Percentiles rank a stretch among this genome's conserved stretches.
phyloP scores from a whole-genome alignment of 2,888 invertebrate genomes.

The Rapana venosa region DNA sequence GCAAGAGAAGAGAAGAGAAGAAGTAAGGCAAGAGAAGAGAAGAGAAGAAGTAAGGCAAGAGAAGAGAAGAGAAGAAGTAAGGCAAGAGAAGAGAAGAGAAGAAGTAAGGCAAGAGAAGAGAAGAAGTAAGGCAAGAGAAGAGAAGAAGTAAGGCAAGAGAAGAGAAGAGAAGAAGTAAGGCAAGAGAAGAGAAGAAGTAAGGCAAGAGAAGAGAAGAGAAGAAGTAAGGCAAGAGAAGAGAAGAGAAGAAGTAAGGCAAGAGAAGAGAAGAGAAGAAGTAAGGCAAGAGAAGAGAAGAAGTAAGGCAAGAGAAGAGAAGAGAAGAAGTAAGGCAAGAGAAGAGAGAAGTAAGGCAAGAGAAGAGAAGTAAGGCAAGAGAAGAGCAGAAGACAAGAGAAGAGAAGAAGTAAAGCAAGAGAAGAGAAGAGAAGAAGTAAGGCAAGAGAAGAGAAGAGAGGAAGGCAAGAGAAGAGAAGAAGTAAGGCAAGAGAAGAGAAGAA shows the following conservation, averaged over 20 bases:
- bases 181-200: neutral
- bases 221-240: neutral
- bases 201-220: neutral
- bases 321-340: neutral
- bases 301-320: neutral
- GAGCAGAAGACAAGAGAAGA: neutral
- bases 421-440: neutral
- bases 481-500: neutral
- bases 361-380: neutral
- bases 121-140: neutral
- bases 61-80: neutral
- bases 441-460: neutral
- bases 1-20: neutral
- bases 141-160: too few species aligned
- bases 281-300: neutral
- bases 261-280: neutral
- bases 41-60: neutral
- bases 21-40: neutral
- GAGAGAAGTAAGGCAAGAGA: too few species aligned
- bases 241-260: neutral
- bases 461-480: neutral
- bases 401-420: neutral
- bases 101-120: neutral
- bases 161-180: neutral
- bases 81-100: neutral